Percentiles rank a stretch among this genome's conserved stretches.
phyloP scores from a whole-genome alignment of 2,113 vertebrate genomes.

The Megatriorchis doriae region DNA sequence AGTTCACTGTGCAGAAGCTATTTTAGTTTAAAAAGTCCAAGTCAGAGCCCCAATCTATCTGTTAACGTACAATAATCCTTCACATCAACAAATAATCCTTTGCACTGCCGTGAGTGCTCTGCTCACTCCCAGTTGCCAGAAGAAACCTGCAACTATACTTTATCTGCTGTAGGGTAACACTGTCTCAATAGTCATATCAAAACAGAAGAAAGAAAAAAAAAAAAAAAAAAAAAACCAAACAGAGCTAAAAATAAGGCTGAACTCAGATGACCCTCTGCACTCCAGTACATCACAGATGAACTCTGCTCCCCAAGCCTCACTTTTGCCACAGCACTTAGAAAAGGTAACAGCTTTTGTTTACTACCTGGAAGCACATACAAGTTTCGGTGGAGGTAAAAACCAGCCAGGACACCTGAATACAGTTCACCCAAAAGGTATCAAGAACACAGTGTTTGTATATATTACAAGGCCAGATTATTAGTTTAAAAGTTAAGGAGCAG shows the following conservation, averaged over 20 bases:
- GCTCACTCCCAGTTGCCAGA: not conserved
- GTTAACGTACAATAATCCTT: not conserved
- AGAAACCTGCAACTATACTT: not conserved
- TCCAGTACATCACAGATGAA: conserved; percentile 38
- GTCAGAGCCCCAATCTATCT: not conserved
- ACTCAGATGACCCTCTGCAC: conserved; percentile 32
- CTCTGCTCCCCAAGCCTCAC: not conserved
- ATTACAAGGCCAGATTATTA: not conserved
- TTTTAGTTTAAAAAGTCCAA: not conserved
- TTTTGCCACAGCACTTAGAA: not conserved
- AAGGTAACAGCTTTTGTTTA: not conserved
- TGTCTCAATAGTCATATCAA: not conserved
- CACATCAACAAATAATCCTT: not conserved
- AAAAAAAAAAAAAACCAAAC: not conserved
- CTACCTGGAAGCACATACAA: not conserved
- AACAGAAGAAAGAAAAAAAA: not conserved
- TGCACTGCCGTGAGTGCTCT: not conserved
- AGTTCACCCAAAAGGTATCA: not conserved
- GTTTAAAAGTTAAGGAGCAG: not conserved
- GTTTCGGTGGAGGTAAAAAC: not conserved
- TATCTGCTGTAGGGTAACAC: not conserved
- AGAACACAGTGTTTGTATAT: not conserved
- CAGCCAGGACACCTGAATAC: not conserved
- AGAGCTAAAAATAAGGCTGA: conserved; percentile 52
- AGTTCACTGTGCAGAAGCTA: not conserved